Percentiles rank a stretch among this genome's conserved stretches.
phyloP scores from a whole-genome alignment of 2,113 vertebrate genomes.

The Rhombomys opimus region DNA sequence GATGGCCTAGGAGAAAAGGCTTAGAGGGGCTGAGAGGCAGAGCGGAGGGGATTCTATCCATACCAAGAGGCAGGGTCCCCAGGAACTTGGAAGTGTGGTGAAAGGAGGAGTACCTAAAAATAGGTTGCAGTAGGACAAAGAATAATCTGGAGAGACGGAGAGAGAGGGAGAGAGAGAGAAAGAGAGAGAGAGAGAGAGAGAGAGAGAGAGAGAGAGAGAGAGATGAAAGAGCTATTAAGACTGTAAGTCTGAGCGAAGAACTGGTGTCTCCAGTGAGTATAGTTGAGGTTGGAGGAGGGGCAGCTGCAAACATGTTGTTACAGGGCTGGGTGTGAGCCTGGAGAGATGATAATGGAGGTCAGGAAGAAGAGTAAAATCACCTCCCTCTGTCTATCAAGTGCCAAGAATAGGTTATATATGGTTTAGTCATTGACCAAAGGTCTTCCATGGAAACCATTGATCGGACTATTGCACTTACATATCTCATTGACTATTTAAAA shows the following conservation, averaged over 20 bases:
- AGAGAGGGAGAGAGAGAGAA: too few relatives aligned
- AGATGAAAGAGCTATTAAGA: neutral
- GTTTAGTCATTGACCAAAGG: neutral
- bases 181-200: too few relatives aligned
- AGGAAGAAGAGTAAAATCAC: neutral
- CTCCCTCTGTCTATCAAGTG: neutral
- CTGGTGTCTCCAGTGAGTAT: neutral
- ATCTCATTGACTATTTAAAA: neutral
- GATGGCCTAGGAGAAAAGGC: too few relatives aligned
- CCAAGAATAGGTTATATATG: neutral
- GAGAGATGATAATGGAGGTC: neutral
- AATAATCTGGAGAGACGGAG: neutral
- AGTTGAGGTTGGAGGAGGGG: neutral
- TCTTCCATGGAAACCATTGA: neutral
- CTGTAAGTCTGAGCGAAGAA: neutral
- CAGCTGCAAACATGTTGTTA: neutral
- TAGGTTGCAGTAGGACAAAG: neutral
- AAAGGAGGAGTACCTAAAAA: neutral
- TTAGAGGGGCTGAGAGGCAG: too few relatives aligned
- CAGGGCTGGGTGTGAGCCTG: neutral
- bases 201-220: too few relatives aligned
- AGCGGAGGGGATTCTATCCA: too few relatives aligned
- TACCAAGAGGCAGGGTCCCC: neutral
- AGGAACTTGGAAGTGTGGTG: neutral
- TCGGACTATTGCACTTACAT: neutral